phyloP scores from a whole-genome alignment of 1,140 invertebrate genomes.

The Ceratosolen solmsi region DNA sequence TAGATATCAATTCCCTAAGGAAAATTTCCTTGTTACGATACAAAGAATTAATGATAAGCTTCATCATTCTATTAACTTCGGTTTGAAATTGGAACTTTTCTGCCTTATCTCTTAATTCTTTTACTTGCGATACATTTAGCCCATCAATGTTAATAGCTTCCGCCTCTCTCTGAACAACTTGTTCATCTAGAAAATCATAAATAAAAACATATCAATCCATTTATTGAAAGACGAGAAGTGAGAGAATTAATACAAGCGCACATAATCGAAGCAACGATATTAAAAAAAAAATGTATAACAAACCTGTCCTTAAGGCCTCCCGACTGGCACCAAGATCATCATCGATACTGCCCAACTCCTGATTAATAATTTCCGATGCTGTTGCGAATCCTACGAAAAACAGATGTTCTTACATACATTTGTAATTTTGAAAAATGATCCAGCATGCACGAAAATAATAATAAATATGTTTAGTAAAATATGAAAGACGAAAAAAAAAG shows the following conservation, averaged over 20 bases:
- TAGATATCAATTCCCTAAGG: slow-evolving; percentile 96
- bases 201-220: no score
- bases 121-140: slow-evolving; percentile 93
- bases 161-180: slow-evolving; percentile 89
- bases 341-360: slow-evolving; percentile 78
- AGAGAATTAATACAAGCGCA: slow-evolving; percentile 5
- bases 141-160: slow-evolving; percentile 98
- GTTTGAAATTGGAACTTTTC: slow-evolving; percentile 97
- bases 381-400: slow-evolving; percentile 63
- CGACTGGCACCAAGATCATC: slow-evolving; percentile 84
- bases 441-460: no score
- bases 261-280: background rate
- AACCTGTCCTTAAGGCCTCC: slow-evolving; percentile 89
- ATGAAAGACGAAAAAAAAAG: background rate
- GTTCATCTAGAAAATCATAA: slow-evolving; percentile 80
- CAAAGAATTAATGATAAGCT: slow-evolving; percentile 98
- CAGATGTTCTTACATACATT: no score
- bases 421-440: background rate
- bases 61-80: slow-evolving; percentile 99
- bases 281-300: no score
- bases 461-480: no score
- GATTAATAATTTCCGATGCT: slow-evolving; percentile 64
- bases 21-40: slow-evolving; percentile 99
- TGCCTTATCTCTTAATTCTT: slow-evolving; percentile 91
- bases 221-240: slow-evolving; percentile 53